Conservation (phyloP, 2,797 vertebrate species). For the Falco columbarius region DNA sequence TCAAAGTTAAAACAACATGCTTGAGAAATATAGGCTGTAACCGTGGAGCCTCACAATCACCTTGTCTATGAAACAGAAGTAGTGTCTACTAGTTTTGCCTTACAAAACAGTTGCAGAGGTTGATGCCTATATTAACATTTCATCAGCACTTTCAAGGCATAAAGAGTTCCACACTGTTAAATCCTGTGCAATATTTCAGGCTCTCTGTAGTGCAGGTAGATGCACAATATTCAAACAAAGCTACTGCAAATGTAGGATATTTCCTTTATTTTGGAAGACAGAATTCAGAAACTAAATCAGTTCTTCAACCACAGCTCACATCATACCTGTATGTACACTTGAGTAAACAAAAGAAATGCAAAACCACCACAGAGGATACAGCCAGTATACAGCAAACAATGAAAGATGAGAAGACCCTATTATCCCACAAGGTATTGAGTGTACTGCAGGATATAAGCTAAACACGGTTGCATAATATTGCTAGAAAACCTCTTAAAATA, state of each 20-base stretch:
- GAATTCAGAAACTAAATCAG: background rate
- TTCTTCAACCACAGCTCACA: background rate
- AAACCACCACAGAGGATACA: background rate
- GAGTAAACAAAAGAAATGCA: background rate
- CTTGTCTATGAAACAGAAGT: background rate
- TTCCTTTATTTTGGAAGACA: background rate
- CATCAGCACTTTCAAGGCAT: background rate
- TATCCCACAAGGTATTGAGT: background rate
- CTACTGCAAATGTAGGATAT: background rate
- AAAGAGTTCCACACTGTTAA: background rate
- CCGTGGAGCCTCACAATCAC: background rate
- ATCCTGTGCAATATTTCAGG: background rate
- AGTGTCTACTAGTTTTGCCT: background rate
- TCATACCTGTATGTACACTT: background rate
- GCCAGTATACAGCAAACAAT: background rate
- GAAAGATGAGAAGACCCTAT: background rate
- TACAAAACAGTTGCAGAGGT: background rate
- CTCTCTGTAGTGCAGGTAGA: background rate
- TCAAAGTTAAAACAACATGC: background rate
- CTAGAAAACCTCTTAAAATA: background rate
- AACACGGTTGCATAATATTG: background rate
- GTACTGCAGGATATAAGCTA: background rate
- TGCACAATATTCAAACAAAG: background rate
- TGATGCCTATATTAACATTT: background rate
- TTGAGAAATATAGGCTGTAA: background rate